Evolutionary conservation across 2,113 vertebrate species (phyloP).

Genomic region (Montifringilla adamsi): DNA sequence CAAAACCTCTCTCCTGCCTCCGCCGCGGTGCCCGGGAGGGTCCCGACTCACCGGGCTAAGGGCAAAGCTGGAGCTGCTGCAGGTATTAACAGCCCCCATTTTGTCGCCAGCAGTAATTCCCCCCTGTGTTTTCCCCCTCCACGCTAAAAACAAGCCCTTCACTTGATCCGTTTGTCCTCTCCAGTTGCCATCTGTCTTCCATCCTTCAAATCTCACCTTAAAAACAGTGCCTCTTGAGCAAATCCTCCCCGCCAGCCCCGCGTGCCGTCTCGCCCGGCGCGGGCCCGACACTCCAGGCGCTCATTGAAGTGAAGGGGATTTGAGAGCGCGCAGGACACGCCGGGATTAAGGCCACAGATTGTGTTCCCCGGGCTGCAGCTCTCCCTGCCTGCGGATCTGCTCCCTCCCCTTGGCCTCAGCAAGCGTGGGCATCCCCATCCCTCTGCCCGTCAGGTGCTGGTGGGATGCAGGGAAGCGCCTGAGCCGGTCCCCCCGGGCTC

Average conservation of each 20-base stretch:
- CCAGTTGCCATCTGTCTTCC: slow-evolving; percentile 62
- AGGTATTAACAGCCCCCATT: slow-evolving; percentile 9
- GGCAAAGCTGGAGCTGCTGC: not conserved
- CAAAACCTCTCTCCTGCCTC: not conserved
- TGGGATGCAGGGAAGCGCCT: not conserved
- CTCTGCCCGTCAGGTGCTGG: not conserved
- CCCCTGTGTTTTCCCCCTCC: not conserved
- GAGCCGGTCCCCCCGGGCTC: fast-evolving
- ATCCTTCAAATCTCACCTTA: slow-evolving; percentile 63
- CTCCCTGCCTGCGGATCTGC: not conserved
- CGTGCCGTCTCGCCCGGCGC: slow-evolving; percentile 10
- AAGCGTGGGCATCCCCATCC: fast-evolving
- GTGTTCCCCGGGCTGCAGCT: not conserved
- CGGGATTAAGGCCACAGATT: slow-evolving; percentile 57
- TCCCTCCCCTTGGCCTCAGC: fast-evolving
- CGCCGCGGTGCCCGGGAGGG: fast-evolving
- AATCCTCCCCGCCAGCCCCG: slow-evolving; percentile 26
- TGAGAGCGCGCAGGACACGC: slow-evolving; percentile 27
- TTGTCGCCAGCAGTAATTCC: not conserved
- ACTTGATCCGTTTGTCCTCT: slow-evolving; percentile 49
- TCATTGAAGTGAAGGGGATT: slow-evolving; percentile 45
- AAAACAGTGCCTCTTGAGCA: slow-evolving; percentile 50
- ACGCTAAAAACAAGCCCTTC: slow-evolving; percentile 50
- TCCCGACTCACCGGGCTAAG: not conserved
- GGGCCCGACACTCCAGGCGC: not conserved